Conservation (phyloP, 2,888 invertebrate species). For the Sesamia inferens region DNA sequence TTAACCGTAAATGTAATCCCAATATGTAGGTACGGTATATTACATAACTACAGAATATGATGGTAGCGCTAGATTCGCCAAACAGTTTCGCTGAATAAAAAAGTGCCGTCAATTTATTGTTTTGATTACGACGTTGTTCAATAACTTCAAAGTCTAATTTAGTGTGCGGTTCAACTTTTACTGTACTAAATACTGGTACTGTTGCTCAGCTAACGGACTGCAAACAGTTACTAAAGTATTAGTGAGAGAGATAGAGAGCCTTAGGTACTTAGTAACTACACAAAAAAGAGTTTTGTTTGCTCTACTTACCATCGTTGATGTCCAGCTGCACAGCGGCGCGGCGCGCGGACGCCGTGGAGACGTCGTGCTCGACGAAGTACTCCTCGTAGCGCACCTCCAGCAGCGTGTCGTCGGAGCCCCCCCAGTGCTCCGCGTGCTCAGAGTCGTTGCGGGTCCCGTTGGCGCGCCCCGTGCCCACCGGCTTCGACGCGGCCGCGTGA, state of each 20-base stretch:
- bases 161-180: background rate
- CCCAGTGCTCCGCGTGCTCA: constrained; percentile 60
- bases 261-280: background rate
- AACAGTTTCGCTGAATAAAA: no score
- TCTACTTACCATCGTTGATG: constrained; percentile 73
- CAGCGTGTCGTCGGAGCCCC: constrained; percentile 66
- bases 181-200: no score
- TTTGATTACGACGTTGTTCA: background rate
- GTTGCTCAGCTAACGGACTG: background rate
- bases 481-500: constrained; percentile 81
- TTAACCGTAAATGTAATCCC: no score
- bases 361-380: constrained; percentile 91
- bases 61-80: no score
- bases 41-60: no score
- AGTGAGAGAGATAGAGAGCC: background rate
- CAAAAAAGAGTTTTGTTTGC: background rate
- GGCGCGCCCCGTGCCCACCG: constrained; percentile 80
- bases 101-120: background rate
- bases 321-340: constrained; percentile 86
- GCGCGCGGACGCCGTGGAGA: constrained; percentile 90
- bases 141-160: background rate
- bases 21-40: no score
- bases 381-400: constrained; percentile 87
- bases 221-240: no score
- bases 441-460: constrained; percentile 69